Evolutionary conservation across 2,888 invertebrate genomes (phyloP), one percentile per base, ranked within the genome.

Genomic region (Agrochola litura): DNA sequence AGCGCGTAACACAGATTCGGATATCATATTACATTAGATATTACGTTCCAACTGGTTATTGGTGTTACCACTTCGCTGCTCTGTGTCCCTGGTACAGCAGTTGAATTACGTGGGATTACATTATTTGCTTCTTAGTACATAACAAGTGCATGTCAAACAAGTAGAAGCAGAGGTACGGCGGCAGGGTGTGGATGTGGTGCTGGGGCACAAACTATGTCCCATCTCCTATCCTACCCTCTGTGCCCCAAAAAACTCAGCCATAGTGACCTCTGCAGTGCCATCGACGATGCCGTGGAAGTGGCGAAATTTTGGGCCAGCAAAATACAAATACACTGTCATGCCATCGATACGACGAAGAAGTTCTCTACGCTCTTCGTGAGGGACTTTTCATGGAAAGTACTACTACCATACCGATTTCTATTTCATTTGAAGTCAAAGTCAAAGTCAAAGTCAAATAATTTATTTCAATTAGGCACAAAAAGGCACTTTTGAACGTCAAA

Each of bases 1-100:
- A 69, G 83, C 83, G 75, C 82, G 82, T 68, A 79, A 16, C 70
- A 63, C 79, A 68, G 83, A 61, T 83, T 83, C 30, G 79, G 83
- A 64, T 64, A 76, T 83, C 68, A 4, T 22, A 14, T 82, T 79
- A 69, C 83, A 16, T 69, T 46, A 54, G 63, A 65, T 77, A 83
- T 82, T 61, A 68, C 56, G 52, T 83, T 83, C 16, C 79, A 60
- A 76, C 86, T 76, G 37, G 79, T 67, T 61, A 43, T 43, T 49
- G 56, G n/a, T 74, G 22, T 9, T 14, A 49, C 60, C 41, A 60
- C 67, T 82, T 19, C 49, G 41, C 22, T n/a, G 41, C 56, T 30
- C 56, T 64, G 83, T n/a, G 60, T 14, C 54, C 54, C 77, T 76
- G 67, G 80, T 70, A 79, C 64, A 1, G 3, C 66, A 9, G 16